Base-by-base conservation (phyloP, 2,888 invertebrate species). In the Meliscaeva auricollis region DNA sequence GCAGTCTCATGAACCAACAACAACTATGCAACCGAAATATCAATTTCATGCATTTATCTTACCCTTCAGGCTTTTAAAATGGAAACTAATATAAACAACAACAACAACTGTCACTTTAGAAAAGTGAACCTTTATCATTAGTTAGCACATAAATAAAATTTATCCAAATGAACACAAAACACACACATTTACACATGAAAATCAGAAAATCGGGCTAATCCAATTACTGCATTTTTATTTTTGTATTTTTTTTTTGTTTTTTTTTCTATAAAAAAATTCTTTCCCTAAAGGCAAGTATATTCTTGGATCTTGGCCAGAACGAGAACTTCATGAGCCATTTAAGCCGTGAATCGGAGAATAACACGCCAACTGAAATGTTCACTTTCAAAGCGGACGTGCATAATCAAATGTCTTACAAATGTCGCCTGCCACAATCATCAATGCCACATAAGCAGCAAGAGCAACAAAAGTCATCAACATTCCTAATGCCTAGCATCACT, bases 381-480 rank as follows among this genome's bases (percentile, higher is more conserved):
- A 89, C 89, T 35, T 89, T 89, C 2, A 87, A 85, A 60, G 89
- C 89, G 13, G 88, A 89, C 48, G 87, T 87, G 15, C 88, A 88
- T 46, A 88, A 87, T 44, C 87, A 84, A 56, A 76, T 66, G 58
- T 79, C 68, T 8, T 83, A 52, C 17, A 87, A 69, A 41, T 79
- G 74, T 58, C 74, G 74, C 7, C 13, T 56, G 70, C 72, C 79
- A 41, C 72, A 70, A 17, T 80, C 88, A 9, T 83, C 87, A 38
- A 69, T 79, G 69, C 52, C 83, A 17, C 22, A 41, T 26, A 52
- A 50, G 48, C 48, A 46, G 15, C 70, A 54, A 52, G 66, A 41
- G 32, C 77, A 78, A 15, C 35, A 22, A 35, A 50, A 64, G 8
- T 41, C 76, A 22, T 54, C 77, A 32, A 1, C 64, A 8, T 75